Percentiles rank a stretch among this genome's conserved stretches.
Conservation (phyloP, 2,797 vertebrate species). For the Masticophis lateralis region DNA sequence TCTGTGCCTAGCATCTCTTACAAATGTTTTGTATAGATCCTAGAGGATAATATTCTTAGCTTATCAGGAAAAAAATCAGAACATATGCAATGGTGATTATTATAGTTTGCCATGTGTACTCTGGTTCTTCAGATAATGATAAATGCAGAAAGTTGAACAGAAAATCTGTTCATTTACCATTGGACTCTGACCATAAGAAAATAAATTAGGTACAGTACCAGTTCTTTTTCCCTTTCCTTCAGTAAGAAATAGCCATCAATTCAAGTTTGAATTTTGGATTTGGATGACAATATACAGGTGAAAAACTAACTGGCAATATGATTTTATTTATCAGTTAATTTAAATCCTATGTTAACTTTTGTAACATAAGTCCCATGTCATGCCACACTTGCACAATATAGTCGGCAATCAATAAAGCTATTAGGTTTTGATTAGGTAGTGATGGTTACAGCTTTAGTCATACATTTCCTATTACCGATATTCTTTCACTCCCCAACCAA, state of each 20-base stretch:
- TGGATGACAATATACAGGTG: neutral
- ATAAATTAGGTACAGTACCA: neutral
- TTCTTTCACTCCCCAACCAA: conserved; percentile 36
- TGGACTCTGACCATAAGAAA: neutral
- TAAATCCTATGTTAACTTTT: conserved; percentile 36
- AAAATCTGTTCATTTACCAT: neutral
- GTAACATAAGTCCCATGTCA: conserved; percentile 8
- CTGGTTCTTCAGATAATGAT: neutral
- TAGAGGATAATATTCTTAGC: neutral
- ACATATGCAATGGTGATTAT: neutral
- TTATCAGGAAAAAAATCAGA: neutral
- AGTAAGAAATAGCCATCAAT: neutral
- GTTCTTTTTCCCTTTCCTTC: neutral
- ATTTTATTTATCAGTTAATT: neutral
- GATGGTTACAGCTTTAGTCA: neutral
- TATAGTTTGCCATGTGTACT: neutral
- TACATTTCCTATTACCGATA: conserved; percentile 33
- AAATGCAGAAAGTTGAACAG: neutral
- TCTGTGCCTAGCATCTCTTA: neutral
- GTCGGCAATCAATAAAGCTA: neutral
- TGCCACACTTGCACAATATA: neutral
- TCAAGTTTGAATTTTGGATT: neutral
- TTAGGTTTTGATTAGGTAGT: neutral
- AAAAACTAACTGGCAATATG: neutral
- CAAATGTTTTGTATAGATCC: neutral